Evolutionary conservation across 1,140 invertebrate species (phyloP).

Genomic region (Drosophila micromelanica): DNA sequence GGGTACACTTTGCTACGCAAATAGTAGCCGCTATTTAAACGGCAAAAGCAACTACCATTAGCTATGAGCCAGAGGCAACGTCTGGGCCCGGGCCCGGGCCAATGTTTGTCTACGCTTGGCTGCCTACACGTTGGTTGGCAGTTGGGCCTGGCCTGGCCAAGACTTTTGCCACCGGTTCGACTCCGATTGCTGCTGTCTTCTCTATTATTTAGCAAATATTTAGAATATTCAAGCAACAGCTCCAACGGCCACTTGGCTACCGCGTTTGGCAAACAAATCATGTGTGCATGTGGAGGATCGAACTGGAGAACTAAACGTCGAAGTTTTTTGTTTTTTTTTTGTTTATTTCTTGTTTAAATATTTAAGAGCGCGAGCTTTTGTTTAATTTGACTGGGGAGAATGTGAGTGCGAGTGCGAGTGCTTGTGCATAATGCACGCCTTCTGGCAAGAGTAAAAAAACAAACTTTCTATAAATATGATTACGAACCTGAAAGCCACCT

Average conservation of each 20-base stretch:
- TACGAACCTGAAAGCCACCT: conserved; percentile 69
- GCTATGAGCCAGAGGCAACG: conserved; percentile 36
- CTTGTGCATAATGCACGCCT: conserved; percentile 44
- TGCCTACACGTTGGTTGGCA: conserved; percentile 37
- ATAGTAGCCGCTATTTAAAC: conserved; percentile 68
- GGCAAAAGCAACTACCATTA: conserved; percentile 72
- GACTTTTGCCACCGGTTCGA: conserved; percentile 34
- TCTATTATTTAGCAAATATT: conserved; percentile 83
- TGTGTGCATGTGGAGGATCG: conserved; percentile 38
- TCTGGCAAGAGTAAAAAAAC: conserved; percentile 31
- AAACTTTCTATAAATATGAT: conserved; percentile 79
- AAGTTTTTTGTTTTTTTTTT: conserved; percentile 17
- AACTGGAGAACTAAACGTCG: conserved; percentile 48
- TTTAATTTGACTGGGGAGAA: conserved; percentile 17
- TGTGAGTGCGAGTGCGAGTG: conserved; percentile 31
- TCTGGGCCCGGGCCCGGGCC: conserved; percentile 32
- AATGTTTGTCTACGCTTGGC: conserved; percentile 69
- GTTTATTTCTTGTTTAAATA: conserved; percentile 53
- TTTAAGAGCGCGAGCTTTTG: conserved; percentile 53
- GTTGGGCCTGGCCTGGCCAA: conserved; percentile 11
- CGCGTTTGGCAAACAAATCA: conserved; percentile 78
- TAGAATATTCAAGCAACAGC: conserved; percentile 78
- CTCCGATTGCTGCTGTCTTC: conserved; percentile 53
- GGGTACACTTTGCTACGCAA: conserved; percentile 78
- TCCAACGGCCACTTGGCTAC: conserved; percentile 72